Evolutionary conservation across 2,113 vertebrate genomes (phyloP).

Genomic region (Tetraodon nigroviridis): DNA sequence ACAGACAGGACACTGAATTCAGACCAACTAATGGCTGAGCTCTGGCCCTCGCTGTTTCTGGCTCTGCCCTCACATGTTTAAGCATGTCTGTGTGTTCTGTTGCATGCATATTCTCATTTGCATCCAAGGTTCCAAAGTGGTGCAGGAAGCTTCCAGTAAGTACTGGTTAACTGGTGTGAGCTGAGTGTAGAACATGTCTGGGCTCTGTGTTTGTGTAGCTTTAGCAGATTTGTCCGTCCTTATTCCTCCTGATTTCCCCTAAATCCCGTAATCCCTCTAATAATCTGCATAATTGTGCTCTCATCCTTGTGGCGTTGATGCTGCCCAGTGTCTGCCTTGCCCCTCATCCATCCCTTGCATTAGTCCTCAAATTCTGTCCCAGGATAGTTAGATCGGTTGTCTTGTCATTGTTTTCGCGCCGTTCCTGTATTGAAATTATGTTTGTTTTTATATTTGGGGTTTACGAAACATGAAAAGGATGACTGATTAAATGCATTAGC

Average conservation of each 20-base stretch:
- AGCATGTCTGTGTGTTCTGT: constrained; percentile 56
- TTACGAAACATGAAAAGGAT: too few species aligned
- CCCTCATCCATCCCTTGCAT: not conserved
- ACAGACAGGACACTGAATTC: not conserved
- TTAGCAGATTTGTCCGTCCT: not conserved
- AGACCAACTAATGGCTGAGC: constrained; percentile 8
- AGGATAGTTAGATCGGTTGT: not conserved
- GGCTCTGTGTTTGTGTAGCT: constrained; percentile 15
- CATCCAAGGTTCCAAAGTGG: constrained; percentile 64
- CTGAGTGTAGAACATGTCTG: not conserved
- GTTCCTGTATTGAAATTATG: not conserved
- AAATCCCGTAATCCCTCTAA: constrained; percentile 9
- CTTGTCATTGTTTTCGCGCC: not conserved
- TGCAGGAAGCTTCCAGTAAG: constrained; percentile 68
- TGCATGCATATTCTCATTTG: constrained; percentile 44
- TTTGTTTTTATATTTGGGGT: too few species aligned
- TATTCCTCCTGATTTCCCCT: constrained; percentile 2
- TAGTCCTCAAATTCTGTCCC: not conserved
- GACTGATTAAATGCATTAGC: too few species aligned
- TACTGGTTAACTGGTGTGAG: constrained; percentile 20
- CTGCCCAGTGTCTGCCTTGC: not conserved
- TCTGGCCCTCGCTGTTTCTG: not conserved
- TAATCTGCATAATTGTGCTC: constrained; percentile 13
- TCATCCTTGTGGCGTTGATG: not conserved
- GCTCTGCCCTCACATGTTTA: constrained; percentile 17